Conservation (phyloP, 2,113 vertebrate species). For the Macaca fascicularis region DNA sequence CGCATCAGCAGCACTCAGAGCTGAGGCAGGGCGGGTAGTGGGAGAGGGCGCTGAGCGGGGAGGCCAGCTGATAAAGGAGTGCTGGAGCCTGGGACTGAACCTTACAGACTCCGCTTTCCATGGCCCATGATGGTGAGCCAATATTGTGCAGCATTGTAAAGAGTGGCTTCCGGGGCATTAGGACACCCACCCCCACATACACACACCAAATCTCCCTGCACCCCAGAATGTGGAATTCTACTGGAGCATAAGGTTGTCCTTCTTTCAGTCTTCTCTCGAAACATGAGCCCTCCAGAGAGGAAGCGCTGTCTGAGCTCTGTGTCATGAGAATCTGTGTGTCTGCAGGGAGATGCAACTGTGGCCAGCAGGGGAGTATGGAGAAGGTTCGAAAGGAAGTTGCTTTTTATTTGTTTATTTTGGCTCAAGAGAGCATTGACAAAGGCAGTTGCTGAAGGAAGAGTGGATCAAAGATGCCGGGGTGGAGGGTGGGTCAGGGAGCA, state of each 20-base stretch:
- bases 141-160: background rate
- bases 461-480: background rate
- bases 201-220: no score
- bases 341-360: background rate
- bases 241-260: background rate
- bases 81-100: background rate
- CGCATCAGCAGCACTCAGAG: background rate
- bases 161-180: background rate
- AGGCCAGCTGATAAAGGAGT: background rate
- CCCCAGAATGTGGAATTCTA: background rate
- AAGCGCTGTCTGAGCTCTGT: background rate
- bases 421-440: no score
- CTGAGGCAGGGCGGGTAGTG: background rate
- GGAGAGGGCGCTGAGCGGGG: no score
- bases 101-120: background rate
- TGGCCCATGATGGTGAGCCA: background rate
- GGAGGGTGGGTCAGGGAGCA: no score
- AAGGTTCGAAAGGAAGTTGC: background rate
- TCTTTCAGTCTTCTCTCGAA: background rate
- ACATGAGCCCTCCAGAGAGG: background rate
- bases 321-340: background rate
- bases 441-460: background rate
- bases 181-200: accelerated
- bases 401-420: no score
- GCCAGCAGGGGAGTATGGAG: background rate